phyloP scores from a whole-genome alignment of 2,797 vertebrate genomes.

The Micropoecilia bifurca region DNA sequence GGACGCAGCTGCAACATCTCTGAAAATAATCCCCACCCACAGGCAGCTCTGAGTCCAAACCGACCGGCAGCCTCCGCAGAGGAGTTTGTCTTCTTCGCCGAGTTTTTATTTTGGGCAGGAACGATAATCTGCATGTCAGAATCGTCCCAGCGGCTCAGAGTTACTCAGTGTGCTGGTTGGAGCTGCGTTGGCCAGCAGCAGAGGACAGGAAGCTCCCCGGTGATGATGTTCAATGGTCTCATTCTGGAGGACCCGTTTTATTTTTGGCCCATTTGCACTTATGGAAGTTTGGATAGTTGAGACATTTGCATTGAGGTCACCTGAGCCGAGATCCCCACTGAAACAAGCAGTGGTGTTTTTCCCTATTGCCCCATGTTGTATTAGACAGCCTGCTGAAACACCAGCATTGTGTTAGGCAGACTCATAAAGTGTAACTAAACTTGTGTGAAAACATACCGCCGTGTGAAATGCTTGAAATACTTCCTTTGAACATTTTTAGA shows the following conservation, averaged over 20 bases:
- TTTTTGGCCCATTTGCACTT: slow-evolving; percentile 52
- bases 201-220: slow-evolving; percentile 63
- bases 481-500: neutral
- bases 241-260: slow-evolving; percentile 56
- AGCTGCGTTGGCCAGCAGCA: slow-evolving; percentile 33
- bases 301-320: neutral
- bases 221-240: slow-evolving; percentile 54
- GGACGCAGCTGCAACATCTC: slow-evolving; percentile 9
- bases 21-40: slow-evolving; percentile 1
- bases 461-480: neutral
- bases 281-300: slow-evolving; percentile 9
- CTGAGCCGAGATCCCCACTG: neutral
- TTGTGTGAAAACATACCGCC: no score
- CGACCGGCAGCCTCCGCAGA: neutral
- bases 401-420: no score
- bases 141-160: slow-evolving; percentile 23
- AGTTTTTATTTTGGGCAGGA: slow-evolving; percentile 7
- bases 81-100: slow-evolving; percentile 3
- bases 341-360: neutral
- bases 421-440: no score
- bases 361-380: neutral
- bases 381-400: neutral
- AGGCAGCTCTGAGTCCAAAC: neutral
- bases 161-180: slow-evolving; percentile 44
- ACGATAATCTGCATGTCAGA: neutral